Conservation (phyloP, 2,113 vertebrate genomes). For the Halichoerus grypus region DNA sequence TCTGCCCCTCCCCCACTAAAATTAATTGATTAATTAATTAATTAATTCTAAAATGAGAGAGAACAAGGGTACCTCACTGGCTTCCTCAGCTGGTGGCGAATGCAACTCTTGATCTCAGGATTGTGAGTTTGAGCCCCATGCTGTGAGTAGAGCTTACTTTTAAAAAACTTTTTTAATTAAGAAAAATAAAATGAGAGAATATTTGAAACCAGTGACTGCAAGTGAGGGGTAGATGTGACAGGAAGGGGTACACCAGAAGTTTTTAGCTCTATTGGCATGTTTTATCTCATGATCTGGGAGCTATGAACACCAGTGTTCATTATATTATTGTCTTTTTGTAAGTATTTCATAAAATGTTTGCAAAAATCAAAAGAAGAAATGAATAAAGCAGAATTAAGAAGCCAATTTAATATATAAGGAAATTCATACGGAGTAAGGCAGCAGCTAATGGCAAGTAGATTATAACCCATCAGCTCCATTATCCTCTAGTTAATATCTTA, state of each 20-base stretch:
- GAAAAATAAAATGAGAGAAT: not conserved
- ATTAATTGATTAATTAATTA: not conserved
- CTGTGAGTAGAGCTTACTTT: not conserved
- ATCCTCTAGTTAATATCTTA: not conserved
- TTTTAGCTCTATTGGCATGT: not conserved
- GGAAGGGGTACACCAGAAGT: not conserved
- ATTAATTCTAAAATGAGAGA: not conserved
- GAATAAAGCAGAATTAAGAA: not conserved
- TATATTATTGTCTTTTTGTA: not conserved
- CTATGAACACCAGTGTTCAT: not conserved
- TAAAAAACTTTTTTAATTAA: not conserved
- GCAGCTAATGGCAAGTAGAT: not conserved
- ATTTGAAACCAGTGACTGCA: not conserved
- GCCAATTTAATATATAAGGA: not conserved
- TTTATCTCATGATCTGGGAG: not conserved
- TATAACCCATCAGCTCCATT: not conserved
- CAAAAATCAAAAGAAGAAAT: constrained; percentile 19
- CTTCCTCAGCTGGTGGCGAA: not conserved
- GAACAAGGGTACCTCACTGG: not conserved
- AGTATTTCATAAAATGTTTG: not conserved
- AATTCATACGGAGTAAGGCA: not conserved
- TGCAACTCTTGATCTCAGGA: not conserved
- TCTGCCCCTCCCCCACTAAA: not conserved
- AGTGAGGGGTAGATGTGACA: not conserved
- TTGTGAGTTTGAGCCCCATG: not conserved